Evolutionary conservation across 2,797 vertebrate species (phyloP), one percentile per base, ranked within the genome.

Genomic region (Triplophysa bombifrons): DNA sequence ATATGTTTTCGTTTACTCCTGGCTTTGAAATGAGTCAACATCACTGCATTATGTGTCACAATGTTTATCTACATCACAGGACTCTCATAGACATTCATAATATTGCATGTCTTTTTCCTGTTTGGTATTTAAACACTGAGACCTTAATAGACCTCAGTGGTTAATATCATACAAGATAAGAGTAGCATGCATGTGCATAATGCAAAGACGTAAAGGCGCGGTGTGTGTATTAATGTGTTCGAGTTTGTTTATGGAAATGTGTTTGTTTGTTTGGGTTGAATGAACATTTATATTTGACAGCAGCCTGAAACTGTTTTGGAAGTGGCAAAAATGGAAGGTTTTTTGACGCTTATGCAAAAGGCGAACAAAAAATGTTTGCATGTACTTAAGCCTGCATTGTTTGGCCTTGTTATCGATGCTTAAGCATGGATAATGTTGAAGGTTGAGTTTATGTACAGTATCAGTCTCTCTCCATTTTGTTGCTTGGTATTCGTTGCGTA

Each of bases 401-500:
- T 61, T 1, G 16, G 20, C 17, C 2, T n/a, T 41, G 5, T 53
- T 75, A 22, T 22, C 1, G 12, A 51, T 38, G 67, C 7, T n/a
- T 67, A 76, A 58, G 2, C 51, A 46, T 30, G 19, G 51, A 46
- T 67, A 25, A 34, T 34, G 34, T 34, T 34, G 34, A 34, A 1
- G 0, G 30, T 34, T 38, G 34, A 30, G 30, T 4, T 38, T 38
- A 30, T 30, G 22, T 68, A 16, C 25, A 48, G 14, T 50, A 50
- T 50, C 41, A 41, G 9, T 41, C 41, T 41, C 41, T 41, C 38
- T 41, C 8, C 8, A 41, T 48, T 34, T 13, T 34, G 22, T 46
- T 34, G 58, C 11, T 20, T 74, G 34, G 30, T 74, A 48, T 22
- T 67, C 25, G 19, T 56, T 76, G 64, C 14, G 25, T 41, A 61